Evolutionary conservation across 2,113 vertebrate species (phyloP).

Genomic region (Eulacestoma nigropectus): DNA sequence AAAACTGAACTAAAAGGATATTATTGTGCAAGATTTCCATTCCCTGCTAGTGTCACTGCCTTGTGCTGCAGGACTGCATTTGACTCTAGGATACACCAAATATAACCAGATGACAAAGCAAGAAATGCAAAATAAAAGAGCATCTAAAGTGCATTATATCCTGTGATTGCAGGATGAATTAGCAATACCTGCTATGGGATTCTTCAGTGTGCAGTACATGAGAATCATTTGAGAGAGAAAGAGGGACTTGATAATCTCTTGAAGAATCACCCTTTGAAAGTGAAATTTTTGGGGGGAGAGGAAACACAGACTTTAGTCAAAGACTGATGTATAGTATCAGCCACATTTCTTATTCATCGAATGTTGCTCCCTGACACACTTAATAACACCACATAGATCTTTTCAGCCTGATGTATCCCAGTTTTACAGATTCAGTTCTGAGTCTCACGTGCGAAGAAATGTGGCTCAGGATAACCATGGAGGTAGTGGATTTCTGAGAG

Average conservation of each 20-base stretch:
- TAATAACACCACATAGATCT: background rate
- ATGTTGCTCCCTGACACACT: background rate
- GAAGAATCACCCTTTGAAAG: background rate
- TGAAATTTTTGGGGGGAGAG: background rate
- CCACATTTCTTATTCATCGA: background rate
- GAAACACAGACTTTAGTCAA: background rate
- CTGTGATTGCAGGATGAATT: background rate
- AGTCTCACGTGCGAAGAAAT: background rate
- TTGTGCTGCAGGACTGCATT: background rate
- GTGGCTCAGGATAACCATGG: background rate
- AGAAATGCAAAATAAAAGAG: background rate
- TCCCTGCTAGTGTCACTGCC: background rate
- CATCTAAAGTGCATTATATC: background rate
- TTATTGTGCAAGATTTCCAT: conserved; percentile 43
- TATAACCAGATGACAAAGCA: background rate
- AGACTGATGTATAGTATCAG: background rate
- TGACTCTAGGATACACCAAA: conserved; percentile 5
- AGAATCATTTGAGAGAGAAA: background rate
- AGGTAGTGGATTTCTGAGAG: background rate
- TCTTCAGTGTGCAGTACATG: background rate
- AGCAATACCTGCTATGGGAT: background rate
- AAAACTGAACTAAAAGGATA: conserved; percentile 36
- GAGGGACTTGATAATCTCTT: background rate
- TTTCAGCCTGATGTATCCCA: background rate
- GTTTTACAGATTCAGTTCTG: background rate